Conservation (phyloP, 1,140 invertebrate genomes). For the Megalopta genalis region DNA sequence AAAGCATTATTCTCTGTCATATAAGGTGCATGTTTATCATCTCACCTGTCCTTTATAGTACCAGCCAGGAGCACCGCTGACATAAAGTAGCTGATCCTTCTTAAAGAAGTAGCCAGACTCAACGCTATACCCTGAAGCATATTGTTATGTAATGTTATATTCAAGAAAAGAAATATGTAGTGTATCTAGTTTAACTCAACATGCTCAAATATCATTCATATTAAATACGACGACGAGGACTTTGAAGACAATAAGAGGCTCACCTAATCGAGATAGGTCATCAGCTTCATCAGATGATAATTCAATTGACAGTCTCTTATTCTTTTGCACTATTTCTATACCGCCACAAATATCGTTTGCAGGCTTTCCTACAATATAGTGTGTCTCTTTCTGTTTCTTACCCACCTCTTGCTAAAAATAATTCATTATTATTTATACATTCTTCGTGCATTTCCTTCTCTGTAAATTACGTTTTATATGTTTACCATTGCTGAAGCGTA, state of each 20-base stretch:
- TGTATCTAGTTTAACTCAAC: too few species aligned
- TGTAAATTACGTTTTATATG: background rate
- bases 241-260: background rate
- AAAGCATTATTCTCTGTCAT: background rate
- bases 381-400: background rate
- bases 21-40: background rate
- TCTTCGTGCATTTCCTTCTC: too few species aligned
- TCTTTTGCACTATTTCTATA: conserved; percentile 31
- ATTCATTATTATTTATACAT: background rate
- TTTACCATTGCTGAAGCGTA: conserved; percentile 45
- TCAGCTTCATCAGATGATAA: conserved; percentile 35
- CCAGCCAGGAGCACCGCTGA: conserved; percentile 82
- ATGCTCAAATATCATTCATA: too few species aligned
- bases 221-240: too few species aligned
- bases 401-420: background rate
- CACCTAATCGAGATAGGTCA: conserved; percentile 58
- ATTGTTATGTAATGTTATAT: background rate
- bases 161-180: background rate
- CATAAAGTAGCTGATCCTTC: conserved; percentile 74
- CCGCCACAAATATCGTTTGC: conserved; percentile 54
- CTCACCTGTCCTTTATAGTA: conserved; percentile 73
- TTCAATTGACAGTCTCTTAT: conserved; percentile 16
- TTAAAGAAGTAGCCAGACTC: conserved; percentile 80
- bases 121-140: conserved; percentile 81
- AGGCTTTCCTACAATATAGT: conserved; percentile 59